Evolutionary conservation across 35 echinoderm and acorn worm species (phyloP).

Genomic region (Apostichopus parvimensis): DNA sequence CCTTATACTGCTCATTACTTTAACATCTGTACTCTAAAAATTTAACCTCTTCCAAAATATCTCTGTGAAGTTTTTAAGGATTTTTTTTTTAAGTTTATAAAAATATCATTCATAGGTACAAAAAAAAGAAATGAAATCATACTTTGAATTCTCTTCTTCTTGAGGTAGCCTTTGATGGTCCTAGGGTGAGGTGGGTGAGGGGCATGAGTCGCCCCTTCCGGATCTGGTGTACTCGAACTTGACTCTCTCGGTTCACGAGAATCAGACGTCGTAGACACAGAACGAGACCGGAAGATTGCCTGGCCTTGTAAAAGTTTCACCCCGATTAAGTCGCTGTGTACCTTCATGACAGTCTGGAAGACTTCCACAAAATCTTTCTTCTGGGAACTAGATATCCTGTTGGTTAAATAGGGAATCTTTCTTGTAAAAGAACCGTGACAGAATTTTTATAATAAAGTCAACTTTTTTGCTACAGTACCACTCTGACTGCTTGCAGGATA

Average conservation of each 20-base stretch:
- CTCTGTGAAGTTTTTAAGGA: too few species aligned
- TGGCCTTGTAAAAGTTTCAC: slow-evolving; percentile 44
- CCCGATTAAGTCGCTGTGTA: slow-evolving; percentile 21
- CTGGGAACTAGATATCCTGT: neutral
- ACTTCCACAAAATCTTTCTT: slow-evolving; percentile 19
- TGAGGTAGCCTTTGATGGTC: slow-evolving; percentile 45
- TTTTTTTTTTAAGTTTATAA: too few species aligned
- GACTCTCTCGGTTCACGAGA: neutral
- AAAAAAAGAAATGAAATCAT: neutral
- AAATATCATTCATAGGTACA: too few species aligned
- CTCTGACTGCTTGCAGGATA: too few species aligned
- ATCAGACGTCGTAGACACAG: slow-evolving; percentile 1
- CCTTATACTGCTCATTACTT: too few species aligned
- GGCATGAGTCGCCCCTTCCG: neutral
- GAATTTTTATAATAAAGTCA: too few species aligned
- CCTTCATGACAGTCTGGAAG: slow-evolving; percentile 34
- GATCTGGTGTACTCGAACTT: neutral
- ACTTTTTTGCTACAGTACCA: too few species aligned
- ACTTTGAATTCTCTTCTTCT: slow-evolving; percentile 42
- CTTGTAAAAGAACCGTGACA: too few species aligned
- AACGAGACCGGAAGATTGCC: neutral
- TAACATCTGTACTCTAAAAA: too few species aligned
- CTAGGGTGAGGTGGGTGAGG: slow-evolving; percentile 20
- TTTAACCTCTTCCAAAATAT: too few species aligned
- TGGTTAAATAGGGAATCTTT: too few species aligned